Evolutionary conservation across 2,888 invertebrate species (phyloP), one percentile per base, ranked within the genome.

Genomic region (Sabatieria punctata): DNA sequence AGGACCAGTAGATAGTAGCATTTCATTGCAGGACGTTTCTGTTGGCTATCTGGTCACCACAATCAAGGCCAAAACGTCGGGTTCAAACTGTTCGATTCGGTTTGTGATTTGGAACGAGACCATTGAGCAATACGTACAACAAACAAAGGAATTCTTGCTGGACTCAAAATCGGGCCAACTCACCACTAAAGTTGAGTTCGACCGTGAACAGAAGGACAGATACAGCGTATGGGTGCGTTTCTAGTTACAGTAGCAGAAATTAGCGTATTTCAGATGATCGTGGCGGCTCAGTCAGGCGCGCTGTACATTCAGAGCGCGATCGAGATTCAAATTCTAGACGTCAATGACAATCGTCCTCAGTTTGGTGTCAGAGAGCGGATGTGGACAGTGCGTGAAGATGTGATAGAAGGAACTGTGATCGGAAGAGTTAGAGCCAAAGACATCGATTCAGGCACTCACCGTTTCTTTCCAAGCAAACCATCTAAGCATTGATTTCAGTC

Each of bases 331-430:
- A 25, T 42, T 26, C 76, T 76, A 49, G 85, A 89, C 66, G 77
- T 85, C 6, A 93, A 93, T 68, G 91, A 93, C 66, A 89, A 93
- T 67, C 72, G 85, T 39, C 91, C 91, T 1, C 82, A 84, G 65
- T 88, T 85, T 59, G 26, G 4, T 4, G 24, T 4, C 4, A 21
- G 22, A 3, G 22, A 19, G 22, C 21, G 19, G 19, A 39, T 4
- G 4, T 39, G n/a, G 19, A 23, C 19, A 15, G n/a, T 39, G 19
- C 23, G 15, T 19, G 39, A 39, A 39, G 39, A 39, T 21, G 15
- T 15, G 21, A 15, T 13, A 22, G 39, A 4, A 22, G 42, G 26
- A 42, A 25, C 25, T 15, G 42, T 13, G 8, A 13, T 42, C 4
- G 21, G 18, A n/a, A 38, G 8, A 38, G 22, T 38, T 11, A 38